Conservation (phyloP, 2,888 invertebrate genomes). For the Brenthis daphne region DNA sequence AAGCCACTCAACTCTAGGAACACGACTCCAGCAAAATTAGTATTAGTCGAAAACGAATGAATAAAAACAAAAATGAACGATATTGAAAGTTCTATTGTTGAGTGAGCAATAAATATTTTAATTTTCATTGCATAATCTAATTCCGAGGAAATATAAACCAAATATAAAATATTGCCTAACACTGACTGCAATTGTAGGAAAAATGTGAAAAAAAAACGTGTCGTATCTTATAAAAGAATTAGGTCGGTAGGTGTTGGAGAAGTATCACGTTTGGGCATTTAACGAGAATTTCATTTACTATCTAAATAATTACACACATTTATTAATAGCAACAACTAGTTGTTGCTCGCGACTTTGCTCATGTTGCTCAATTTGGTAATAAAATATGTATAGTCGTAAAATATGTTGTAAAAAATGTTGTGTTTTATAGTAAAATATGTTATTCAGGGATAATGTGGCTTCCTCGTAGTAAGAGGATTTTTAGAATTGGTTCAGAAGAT, state of each 20-base stretch:
- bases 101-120: conserved; percentile 4
- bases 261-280: conserved; percentile 11
- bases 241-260: conserved; percentile 15
- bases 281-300: neutral
- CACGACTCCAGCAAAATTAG: too few species aligned
- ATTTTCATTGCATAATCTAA: conserved; percentile 10
- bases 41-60: too few species aligned
- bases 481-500: too few species aligned
- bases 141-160: conserved; percentile 1
- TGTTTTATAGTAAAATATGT: too few species aligned
- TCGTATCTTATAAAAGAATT: conserved; percentile 16
- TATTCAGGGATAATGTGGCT: too few species aligned
- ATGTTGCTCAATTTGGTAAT: too few species aligned
- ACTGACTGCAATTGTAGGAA: neutral
- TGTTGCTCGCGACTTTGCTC: too few species aligned
- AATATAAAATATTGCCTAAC: conserved; percentile 17
- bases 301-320: neutral
- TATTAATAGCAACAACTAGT: neutral
- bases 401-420: too few species aligned
- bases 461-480: too few species aligned
- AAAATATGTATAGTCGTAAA: too few species aligned
- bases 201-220: conserved; percentile 10
- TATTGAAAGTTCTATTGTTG: neutral
- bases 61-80: neutral
- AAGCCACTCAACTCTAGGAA: too few species aligned